Percentiles rank a stretch among this genome's conserved stretches.
phyloP scores from a whole-genome alignment of 2,888 invertebrate genomes.

The Rotaria magnacalcarata region DNA sequence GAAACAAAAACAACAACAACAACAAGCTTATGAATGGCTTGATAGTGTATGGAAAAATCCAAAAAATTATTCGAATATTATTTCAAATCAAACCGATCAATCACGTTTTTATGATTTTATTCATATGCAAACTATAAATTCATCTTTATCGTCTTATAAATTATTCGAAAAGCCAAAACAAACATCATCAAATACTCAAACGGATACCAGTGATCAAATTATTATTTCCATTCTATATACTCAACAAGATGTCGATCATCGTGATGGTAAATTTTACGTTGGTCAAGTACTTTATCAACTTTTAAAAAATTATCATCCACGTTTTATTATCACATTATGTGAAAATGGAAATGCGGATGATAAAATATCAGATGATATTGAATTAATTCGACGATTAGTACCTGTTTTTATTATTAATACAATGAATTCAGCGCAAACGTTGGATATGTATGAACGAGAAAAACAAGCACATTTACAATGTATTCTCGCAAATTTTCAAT shows the following conservation, averaged over 20 bases:
- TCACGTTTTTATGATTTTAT: not conserved
- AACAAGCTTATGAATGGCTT: not conserved
- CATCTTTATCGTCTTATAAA: not conserved
- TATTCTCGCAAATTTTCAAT: not conserved
- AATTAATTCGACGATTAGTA: not conserved
- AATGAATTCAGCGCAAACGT: no score
- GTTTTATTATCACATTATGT: slow-evolving; percentile 1
- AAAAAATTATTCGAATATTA: not conserved
- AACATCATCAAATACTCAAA: not conserved
- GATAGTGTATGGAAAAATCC: not conserved
- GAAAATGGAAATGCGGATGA: slow-evolving; percentile 3
- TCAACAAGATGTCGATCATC: slow-evolving; percentile 1
- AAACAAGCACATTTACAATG: slow-evolving; percentile 32
- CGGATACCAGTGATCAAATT: not conserved
- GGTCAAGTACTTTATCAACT: slow-evolving; percentile 3
- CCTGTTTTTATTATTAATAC: not conserved
- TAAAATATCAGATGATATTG: not conserved
- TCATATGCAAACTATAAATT: not conserved
- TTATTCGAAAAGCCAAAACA: not conserved
- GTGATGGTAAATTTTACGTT: slow-evolving; percentile 16
- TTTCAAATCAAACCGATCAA: not conserved
- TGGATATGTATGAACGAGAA: slow-evolving; percentile 27
- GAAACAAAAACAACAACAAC: not conserved
- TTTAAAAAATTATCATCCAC: not conserved
- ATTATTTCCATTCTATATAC: not conserved